Base-by-base conservation (phyloP, 2,888 invertebrate species). In the Dendrolimus pini region DNA sequence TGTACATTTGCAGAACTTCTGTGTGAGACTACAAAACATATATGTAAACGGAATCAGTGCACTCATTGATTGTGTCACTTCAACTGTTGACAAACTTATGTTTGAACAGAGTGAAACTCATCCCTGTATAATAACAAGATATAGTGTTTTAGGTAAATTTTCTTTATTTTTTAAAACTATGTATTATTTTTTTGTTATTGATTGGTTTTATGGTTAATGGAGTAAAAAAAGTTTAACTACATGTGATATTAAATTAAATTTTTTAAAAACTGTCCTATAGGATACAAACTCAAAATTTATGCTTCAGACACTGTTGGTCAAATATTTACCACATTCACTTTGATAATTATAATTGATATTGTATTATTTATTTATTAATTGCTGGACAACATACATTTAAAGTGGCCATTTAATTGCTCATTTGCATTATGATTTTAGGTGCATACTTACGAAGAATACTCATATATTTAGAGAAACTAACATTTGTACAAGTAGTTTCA, bases 371-470 rank as follows among this genome's bases (percentile, higher is more conserved):
- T 30, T 30, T 30, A 30, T 30, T 30, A 30, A 30, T 30, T 30
- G 6, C 3, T 6, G 30, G 30, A 30, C 30, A 30, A 30, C 30
- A 30, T 30, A 30, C 30, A 6, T 3, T 30, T 30, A 30, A 30
- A 30, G 30, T 30, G 30, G 30, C 3, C 3, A 30, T 30, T 30
- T 6, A 30, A 0, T 30, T 30, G 3, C 30, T 30, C 30, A 30
- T 30, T 30, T 30, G 30, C 30, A 56, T 47, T 47, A 75, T 75
- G 62, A 74, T 93, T 85, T 71, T 91, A 92, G 97, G 97, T 42
- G 91, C 96, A 65, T 98, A 96, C 81, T 91, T 98, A 62, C 91
- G 97, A 62, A 92, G 97, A 72, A 94, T 97, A 77, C 93, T 95
- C 65, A 90, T 97, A 1, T 94, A 95, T 63, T 93, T 97, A 75